Conservation (phyloP, 2,888 invertebrate species). For the Tineola bisselliella region DNA sequence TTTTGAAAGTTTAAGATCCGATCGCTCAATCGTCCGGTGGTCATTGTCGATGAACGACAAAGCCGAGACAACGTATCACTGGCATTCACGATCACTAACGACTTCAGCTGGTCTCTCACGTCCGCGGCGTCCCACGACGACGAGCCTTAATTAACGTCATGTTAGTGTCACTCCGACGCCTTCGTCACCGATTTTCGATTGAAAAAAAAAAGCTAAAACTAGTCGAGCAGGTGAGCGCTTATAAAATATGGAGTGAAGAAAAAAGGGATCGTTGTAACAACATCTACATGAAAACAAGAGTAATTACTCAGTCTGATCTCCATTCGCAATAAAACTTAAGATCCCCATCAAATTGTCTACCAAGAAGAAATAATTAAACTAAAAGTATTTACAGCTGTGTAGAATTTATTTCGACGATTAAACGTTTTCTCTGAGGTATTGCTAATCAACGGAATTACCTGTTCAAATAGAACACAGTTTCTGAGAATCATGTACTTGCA, state of each 20-base stretch:
- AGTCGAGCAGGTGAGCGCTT: conserved; percentile 11
- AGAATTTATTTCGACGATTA: not conserved
- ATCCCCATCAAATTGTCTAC: not conserved
- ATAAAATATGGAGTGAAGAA: conserved; percentile 4
- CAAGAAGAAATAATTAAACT: not conserved
- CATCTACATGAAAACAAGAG: not conserved
- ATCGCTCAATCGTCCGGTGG: conserved; percentile 42
- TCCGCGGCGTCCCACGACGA: conserved; percentile 6
- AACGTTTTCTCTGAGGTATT: not conserved
- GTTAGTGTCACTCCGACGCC: conserved; percentile 28
- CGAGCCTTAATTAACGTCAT: conserved; percentile 39
- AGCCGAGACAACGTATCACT: conserved; percentile 4
- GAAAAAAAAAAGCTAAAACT: conserved; percentile 7
- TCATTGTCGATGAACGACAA: conserved; percentile 35
- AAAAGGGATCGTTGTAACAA: not conserved
- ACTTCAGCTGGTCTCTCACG: conserved; percentile 7
- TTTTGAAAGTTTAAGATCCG: conserved; percentile 35
- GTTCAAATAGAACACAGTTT: not conserved
- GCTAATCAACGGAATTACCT: not conserved
- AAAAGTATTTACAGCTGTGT: not conserved
- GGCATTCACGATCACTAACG: conserved; percentile 3
- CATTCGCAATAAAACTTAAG: not conserved
- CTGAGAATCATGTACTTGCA: not conserved
- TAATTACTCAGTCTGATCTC: not conserved
- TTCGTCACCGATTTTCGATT: conserved; percentile 12